These are phyloP conservation scores for Trematomus bernacchii DNA, from an alignment of 2,797 vertebrate genomes.

Conservation along the genomic window DNA sequence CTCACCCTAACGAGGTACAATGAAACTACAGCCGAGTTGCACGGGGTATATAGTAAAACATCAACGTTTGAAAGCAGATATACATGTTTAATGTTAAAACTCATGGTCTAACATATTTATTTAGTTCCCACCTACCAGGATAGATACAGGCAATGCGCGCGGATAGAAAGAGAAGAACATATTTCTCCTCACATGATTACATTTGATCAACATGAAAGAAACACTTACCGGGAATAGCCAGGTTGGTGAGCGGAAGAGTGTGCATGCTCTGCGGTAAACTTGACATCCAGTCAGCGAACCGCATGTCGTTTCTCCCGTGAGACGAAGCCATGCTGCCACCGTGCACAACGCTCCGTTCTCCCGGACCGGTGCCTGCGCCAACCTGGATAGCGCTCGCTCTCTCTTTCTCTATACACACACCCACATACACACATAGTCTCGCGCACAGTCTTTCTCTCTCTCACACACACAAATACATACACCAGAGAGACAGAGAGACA, in stretches of 20 bases:
- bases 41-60: slow-evolving; percentile 18
- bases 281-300: slow-evolving; percentile 97
- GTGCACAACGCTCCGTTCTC: slow-evolving; percentile 66
- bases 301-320: slow-evolving; percentile 92
- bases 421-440: background rate
- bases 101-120: background rate
- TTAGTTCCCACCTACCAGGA: background rate
- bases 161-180: slow-evolving; percentile 12
- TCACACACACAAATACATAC: slow-evolving; percentile 18
- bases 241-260: slow-evolving; percentile 91
- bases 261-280: slow-evolving; percentile 93
- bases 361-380: slow-evolving; percentile 72
- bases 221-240: slow-evolving; percentile 95
- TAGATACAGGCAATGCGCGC: slow-evolving; percentile 4
- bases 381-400: slow-evolving; percentile 59
- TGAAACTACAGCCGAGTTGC: slow-evolving; percentile 9
- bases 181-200: slow-evolving; percentile 4
- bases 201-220: background rate
- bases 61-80: slow-evolving; percentile 40
- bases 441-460: background rate
- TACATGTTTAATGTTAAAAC: background rate
- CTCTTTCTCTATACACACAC: slow-evolving; percentile 16
- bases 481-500: slow-evolving; percentile 53
- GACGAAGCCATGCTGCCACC: slow-evolving; percentile 93
- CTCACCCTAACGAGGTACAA: slow-evolving; percentile 32